Base-by-base conservation (phyloP, 2,113 vertebrate genomes). In the Petromus typicus region DNA sequence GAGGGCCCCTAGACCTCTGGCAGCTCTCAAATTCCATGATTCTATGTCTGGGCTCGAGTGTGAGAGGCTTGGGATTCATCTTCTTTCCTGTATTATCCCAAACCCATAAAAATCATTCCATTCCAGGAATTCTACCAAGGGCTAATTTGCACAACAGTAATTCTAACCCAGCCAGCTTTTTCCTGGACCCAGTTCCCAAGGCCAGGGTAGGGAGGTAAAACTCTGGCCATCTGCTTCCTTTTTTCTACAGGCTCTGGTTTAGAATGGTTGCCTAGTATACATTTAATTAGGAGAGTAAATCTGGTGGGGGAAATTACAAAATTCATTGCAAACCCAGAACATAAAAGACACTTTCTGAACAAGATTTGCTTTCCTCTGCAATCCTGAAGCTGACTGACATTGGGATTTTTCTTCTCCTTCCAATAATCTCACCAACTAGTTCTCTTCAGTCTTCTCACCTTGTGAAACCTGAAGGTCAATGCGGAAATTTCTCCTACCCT, bases 251-350 rank as follows among this genome's bases (percentile, higher is more conserved):
- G 73, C 71, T 87, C 71, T 61, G 59, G 81, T 88, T 95, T 71
- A 92, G 95, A 96, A 95, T 83, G 82, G 86, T 34, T 84, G 94
- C 88, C 82, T 95, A 87, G 66, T n/a, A 93, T 86, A 95, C 73
- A 92, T 96, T 94, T 82, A 96, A 97, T 97, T 92, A 96, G 94
- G 87, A 88, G 86, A 93, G 63, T 34, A 92, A 95, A 40, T 13
- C 81, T 96, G 40, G 76, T 94, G 81, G 85, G n/a, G 27, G 32
- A 88, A 93, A 96, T 90, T 32, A 92, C 54, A 96, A 93, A 94
- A 93, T 20, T 85, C n/a, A 69, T 5, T n/a, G 34, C 18, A 71
- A 95, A 90, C 66, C 16, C 32, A 71, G 64, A 87, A 96, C 95
- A 92, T n/a, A 17, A 89, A 91, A 94, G 71, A 43, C 66, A 76